Percentiles rank a stretch among this genome's conserved stretches.
phyloP scores from a whole-genome alignment of 92 coral and sea anemone species.

The Montipora capitata region DNA sequence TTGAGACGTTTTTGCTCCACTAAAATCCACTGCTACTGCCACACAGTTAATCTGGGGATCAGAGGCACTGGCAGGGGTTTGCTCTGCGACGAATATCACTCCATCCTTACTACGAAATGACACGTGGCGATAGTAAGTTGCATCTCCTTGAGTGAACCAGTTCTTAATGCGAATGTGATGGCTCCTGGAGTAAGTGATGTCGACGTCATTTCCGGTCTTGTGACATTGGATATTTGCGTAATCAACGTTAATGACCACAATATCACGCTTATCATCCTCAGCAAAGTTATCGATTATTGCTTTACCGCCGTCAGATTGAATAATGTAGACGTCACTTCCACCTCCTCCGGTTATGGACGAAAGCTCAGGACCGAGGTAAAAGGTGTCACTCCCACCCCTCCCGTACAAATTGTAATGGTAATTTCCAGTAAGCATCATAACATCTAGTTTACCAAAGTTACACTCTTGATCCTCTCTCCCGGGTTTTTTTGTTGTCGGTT shows the following conservation, averaged over 20 bases:
- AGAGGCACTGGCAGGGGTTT: constrained; percentile 2
- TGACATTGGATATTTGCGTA: constrained; percentile 40
- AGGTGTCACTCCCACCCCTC: constrained; percentile 69
- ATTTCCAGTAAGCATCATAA: constrained; percentile 52
- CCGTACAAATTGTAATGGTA: constrained; percentile 77
- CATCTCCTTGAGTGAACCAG: constrained; percentile 68
- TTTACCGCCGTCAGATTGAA: constrained; percentile 73
- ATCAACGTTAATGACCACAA: constrained; percentile 57
- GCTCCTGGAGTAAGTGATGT: constrained; percentile 45
- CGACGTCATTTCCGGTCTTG: constrained; percentile 36
- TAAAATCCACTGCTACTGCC: constrained; percentile 61
- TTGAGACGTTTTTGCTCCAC: neutral
- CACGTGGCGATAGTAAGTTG: constrained; percentile 60
- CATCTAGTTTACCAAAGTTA: neutral
- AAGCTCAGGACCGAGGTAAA: constrained; percentile 74
- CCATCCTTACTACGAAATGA: constrained; percentile 74
- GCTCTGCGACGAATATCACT: constrained; percentile 61
- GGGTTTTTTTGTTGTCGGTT: constrained; percentile 15
- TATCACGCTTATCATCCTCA: constrained; percentile 62
- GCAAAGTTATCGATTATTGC: constrained; percentile 77
- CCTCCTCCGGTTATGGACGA: constrained; percentile 64
- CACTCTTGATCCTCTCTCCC: neutral
- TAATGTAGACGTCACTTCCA: constrained; percentile 59
- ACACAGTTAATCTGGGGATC: constrained; percentile 28
- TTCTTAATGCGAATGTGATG: constrained; percentile 73